A percentile compares a stretch with the other conserved stretches of the same genome.
phyloP scores from a whole-genome alignment of 2,113 vertebrate species.

The Elachura formosa region DNA sequence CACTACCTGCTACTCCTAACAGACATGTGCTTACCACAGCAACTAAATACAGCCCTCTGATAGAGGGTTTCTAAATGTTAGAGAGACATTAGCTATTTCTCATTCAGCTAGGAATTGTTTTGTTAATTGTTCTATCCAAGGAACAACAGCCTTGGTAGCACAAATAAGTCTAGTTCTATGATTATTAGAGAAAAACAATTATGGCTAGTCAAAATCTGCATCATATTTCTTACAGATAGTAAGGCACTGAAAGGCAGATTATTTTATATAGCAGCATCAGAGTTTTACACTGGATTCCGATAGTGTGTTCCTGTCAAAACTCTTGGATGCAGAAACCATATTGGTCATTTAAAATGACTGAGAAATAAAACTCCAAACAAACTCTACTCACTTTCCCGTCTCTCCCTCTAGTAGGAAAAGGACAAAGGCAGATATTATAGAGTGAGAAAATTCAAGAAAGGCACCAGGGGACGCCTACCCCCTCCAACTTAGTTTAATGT shows the following conservation, averaged over 20 bases:
- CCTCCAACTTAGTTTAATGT: neutral
- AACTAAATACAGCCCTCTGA: neutral
- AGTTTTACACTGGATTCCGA: neutral
- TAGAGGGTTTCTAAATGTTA: neutral
- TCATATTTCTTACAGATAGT: neutral
- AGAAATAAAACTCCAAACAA: neutral
- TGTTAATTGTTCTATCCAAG: neutral
- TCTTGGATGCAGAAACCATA: neutral
- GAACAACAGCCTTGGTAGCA: neutral
- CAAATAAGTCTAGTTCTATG: neutral
- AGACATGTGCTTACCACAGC: neutral
- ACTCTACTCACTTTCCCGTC: neutral
- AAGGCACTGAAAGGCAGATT: neutral
- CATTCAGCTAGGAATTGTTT: neutral
- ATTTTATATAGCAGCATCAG: neutral
- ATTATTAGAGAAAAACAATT: neutral
- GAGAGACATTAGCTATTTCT: neutral
- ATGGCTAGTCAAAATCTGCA: neutral
- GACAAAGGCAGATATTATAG: neutral
- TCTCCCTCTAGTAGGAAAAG: neutral
- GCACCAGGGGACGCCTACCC: too few relatives aligned
- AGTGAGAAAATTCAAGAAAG: too few relatives aligned
- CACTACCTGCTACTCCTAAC: neutral
- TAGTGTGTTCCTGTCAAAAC: neutral
- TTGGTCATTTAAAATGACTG: neutral